Evolutionary conservation across 2,888 invertebrate species (phyloP), one percentile per base, ranked within the genome.

Genomic region (Synergus umbraculus): DNA sequence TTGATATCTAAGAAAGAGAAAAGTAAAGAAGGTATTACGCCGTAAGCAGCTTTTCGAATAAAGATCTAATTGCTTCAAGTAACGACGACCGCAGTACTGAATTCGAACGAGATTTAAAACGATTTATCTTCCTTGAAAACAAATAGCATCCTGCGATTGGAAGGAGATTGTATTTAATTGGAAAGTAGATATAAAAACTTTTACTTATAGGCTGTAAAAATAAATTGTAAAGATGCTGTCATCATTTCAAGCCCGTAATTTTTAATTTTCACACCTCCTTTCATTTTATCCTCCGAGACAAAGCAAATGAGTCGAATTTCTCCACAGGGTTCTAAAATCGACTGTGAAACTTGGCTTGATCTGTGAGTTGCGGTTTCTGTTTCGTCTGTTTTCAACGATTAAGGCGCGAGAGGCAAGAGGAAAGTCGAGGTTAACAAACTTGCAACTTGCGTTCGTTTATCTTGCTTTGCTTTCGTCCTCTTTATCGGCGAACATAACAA

Each of bases 371-470:
- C 49, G 49, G 69, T 73, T 73, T 54, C 49, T 73, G 69, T 73
- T 73, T 54, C 37, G 54, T 54, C 69, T 73, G 49, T 46, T n/a
- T 46, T 29, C 49, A 49, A 54, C 76, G 65, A 49, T 69, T 76
- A 41, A 80, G 79, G 78, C 66, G 78, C 66, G 78, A 83, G 79
- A 77, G 79, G 79, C 78, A 80, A 79, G 81, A 78, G 82, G 66
- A 78, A 80, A 82, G 80, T 60, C 77, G 82, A 79, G 84, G 84
- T 84, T 84, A 82, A 83, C 82, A 84, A 29, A 29, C 29, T 29
- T 29, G 29, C 29, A 84, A 84, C 84, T 84, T 83, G 80, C 78
- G 81, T 84, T 81, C 84, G 84, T 81, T 84, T 80, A 81, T 81
- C 82, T 82, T 81, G 81, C 82, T 82, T 80, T 82, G 80, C 78